These are phyloP conservation scores for Thaleichthys pacificus DNA, from an alignment of 2,797 vertebrate genomes.

Conservation along the genomic window DNA sequence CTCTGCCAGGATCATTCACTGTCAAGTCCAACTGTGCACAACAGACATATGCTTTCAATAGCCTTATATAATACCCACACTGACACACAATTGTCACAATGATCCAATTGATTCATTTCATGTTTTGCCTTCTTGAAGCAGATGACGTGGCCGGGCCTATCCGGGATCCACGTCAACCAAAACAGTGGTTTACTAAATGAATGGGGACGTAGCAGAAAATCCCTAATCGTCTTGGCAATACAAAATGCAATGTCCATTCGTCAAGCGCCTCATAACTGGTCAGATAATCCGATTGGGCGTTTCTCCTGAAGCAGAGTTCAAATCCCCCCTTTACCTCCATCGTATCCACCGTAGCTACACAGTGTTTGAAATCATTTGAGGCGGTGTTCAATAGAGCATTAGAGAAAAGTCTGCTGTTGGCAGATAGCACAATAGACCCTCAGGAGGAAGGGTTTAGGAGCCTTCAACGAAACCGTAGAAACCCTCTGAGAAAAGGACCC, in stretches of 20 bases:
- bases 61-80: constrained; percentile 66
- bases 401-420: constrained; percentile 34
- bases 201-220: constrained; percentile 36
- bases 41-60: constrained; percentile 73
- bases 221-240: constrained; percentile 29
- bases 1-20: constrained; percentile 40
- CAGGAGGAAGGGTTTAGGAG: constrained; percentile 36
- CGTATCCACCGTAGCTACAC: constrained; percentile 28
- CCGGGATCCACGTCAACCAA: constrained; percentile 18
- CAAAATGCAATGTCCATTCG: constrained; percentile 34
- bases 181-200: constrained; percentile 25
- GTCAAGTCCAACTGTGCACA: constrained; percentile 23
- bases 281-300: constrained; percentile 25
- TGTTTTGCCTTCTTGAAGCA: constrained; percentile 53
- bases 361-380: constrained; percentile 38
- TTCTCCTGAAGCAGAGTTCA: constrained; percentile 17
- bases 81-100: constrained; percentile 58
- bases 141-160: constrained; percentile 26
- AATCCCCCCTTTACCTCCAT: constrained; percentile 21
- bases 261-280: constrained; percentile 14
- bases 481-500: constrained; percentile 20
- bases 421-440: constrained; percentile 42
- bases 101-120: constrained; percentile 46
- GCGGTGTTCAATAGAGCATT: constrained; percentile 32
- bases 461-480: constrained; percentile 36